Conservation (phyloP, 2,888 invertebrate species). For the Biston betularia region DNA sequence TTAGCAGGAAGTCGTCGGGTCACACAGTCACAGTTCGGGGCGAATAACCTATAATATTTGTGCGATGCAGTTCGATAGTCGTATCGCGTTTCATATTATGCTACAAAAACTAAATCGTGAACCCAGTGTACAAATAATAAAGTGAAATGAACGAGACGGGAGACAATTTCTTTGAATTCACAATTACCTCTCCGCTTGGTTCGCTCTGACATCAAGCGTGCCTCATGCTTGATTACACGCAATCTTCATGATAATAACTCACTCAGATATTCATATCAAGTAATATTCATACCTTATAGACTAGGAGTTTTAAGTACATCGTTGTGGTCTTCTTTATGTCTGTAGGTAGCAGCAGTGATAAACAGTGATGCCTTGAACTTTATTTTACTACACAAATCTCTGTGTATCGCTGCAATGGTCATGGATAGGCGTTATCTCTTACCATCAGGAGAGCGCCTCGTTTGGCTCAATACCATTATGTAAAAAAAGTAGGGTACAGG, state of each 20-base stretch:
- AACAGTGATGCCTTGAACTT: too few relatives aligned
- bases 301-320: slow-evolving; percentile 8
- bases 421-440: too few relatives aligned
- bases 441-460: too few relatives aligned
- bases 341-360: too few relatives aligned
- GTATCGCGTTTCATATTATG: background rate
- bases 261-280: slow-evolving; percentile 51
- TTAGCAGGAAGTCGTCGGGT: too few relatives aligned
- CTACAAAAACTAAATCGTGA: slow-evolving; percentile 14
- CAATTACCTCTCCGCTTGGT: slow-evolving; percentile 33
- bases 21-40: too few relatives aligned
- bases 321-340: too few relatives aligned
- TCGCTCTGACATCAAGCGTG: slow-evolving; percentile 29
- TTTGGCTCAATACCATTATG: too few relatives aligned
- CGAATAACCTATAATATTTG: background rate
- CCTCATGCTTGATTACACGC: slow-evolving; percentile 50
- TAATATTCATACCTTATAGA: slow-evolving; percentile 57
- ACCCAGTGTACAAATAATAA: slow-evolving; percentile 17
- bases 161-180: slow-evolving; percentile 44
- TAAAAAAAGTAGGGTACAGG: too few relatives aligned
- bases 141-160: slow-evolving; percentile 18
- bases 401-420: too few relatives aligned
- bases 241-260: slow-evolving; percentile 48
- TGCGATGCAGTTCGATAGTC: too few relatives aligned
- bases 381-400: too few relatives aligned